Evolutionary conservation across 1,140 invertebrate species (phyloP), one percentile per base, ranked within the genome.

Genomic region (Acromyrmex echinatior): DNA sequence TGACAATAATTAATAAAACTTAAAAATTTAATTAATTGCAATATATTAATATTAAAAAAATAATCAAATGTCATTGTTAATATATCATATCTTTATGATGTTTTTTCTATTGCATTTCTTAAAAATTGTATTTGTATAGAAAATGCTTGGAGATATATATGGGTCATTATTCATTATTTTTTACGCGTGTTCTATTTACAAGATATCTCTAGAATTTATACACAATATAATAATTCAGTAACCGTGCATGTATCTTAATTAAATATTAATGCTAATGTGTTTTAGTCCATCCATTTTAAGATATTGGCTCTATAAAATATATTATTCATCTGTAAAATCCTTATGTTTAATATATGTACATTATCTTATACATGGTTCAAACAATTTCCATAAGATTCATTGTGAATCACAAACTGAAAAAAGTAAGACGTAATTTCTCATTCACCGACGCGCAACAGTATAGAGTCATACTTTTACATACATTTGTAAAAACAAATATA

Each of bases 181-280:
- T 66, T 66, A 31, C 14, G 3, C 16, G 9, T 35, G 18, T 16
- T 31, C 12, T 31, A 31, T 7, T 18, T 65, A 63, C 31, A 18
- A 63, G 31, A 31, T 6, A 18, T 66, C 63, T 66, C 21, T 35
- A 31, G 35, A 66, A 4, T 66, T 66, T 66, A n/a, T 66, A n/a
- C 16, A 14, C 18, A 3, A 66, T 66, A 63, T 66, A 63, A 63
- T 66, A 63, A 63, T 28, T 63, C 28, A 63, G 31, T 63, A 66
- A 66, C 4, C 9, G 18, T 66, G 18, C 16, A 66, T 35, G 3
- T 66, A n/a, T 3, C 63, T 35, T 3, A 66, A 28, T 31, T 65
- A 65, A 65, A 31, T 63, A 28, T 63, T 31, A 31, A 63, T 65
- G 16, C 2, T 31, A 65, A 66, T 66, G 18, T 35, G 18, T 35